Evolutionary conservation across 2,888 invertebrate genomes (phyloP).

Genomic region (Venusia cambrica): DNA sequence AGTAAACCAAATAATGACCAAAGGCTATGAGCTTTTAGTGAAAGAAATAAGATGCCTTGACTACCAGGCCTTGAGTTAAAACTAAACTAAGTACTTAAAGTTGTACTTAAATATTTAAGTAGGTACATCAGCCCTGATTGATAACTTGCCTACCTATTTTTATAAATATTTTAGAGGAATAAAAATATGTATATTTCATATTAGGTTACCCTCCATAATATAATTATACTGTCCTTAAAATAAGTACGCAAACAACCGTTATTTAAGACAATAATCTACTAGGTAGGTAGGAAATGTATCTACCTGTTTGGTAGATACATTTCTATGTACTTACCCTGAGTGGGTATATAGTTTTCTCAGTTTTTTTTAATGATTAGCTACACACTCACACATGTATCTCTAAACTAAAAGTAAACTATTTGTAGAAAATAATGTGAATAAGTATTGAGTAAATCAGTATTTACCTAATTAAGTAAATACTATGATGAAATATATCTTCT

Average conservation of each 20-base stretch:
- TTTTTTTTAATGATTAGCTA: too few species aligned
- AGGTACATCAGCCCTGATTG: constrained; percentile 48
- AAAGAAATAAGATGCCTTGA: constrained; percentile 34
- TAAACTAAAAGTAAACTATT: too few species aligned
- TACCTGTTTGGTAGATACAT: not conserved
- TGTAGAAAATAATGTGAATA: too few species aligned
- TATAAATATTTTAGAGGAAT: constrained; percentile 40
- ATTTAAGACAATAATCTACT: constrained; percentile 18
- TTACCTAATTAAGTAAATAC: too few species aligned
- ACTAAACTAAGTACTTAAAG: constrained; percentile 25
- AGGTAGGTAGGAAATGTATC: not conserved
- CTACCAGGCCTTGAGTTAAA: constrained; percentile 13
- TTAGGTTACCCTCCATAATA: constrained; percentile 37
- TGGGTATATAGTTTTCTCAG: too few species aligned
- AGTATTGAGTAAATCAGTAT: too few species aligned
- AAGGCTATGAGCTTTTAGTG: constrained; percentile 71
- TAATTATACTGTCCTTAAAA: constrained; percentile 15
- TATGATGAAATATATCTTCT: too few species aligned
- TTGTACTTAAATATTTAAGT: constrained; percentile 15
- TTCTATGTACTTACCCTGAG: too few species aligned
- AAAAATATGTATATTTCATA: constrained; percentile 41
- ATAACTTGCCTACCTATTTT: constrained; percentile 41
- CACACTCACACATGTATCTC: too few species aligned
- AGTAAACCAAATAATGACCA: constrained; percentile 58
- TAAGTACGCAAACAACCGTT: constrained; percentile 32